Evolutionary conservation across 2,113 vertebrate species (phyloP), one percentile per base, ranked within the genome.

Genomic region (Neolamprologus tretocephalus): DNA sequence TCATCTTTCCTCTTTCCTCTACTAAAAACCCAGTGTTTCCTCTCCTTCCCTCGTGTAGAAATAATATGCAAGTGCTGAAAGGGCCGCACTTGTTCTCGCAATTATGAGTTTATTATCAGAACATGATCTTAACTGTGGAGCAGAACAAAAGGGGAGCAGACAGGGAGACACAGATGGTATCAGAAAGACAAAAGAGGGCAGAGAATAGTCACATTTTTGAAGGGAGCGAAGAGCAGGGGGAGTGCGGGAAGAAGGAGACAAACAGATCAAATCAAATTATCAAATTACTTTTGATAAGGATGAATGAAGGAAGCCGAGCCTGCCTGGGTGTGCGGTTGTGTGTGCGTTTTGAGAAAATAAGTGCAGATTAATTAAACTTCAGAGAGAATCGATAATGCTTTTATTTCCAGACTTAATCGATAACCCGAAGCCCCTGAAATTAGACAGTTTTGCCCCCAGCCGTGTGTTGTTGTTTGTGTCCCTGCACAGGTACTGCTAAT

Each of bases 361-460:
- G 80, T 86, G 89, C 87, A 88, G 85, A 95, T 94, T 94, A 94
- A 95, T 95, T 95, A 91, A 93, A 94, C 89, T 91, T 94, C 83
- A 87, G 81, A 89, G 83, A 68, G 51, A 86, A 94, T 95, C 93
- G 5, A 94, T 95, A 87, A 80, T 53, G 87, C 86, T 90, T 93
- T 94, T 89, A 91, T 92, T 94, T 89, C 85, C 33, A 35, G 87
- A 82, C 86, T 83, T 53, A 89, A 90, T 94, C 89, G 13, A 93
- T 95, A 92, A 87, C 85, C 78, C 68, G 26, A 78, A 85, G 90
- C 89, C 86, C 81, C 91, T 89, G 79, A 94, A 94, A 94, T 95
- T 90, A 93, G 92, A 92, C 85, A 89, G 81, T 89, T 80, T 57
- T 80, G 54, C 86, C 87, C 28, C 58, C 57, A 31, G 26, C 71